Evolutionary conservation across 2,797 vertebrate species (phyloP).

Genomic region (Microtus obscurus): DNA sequence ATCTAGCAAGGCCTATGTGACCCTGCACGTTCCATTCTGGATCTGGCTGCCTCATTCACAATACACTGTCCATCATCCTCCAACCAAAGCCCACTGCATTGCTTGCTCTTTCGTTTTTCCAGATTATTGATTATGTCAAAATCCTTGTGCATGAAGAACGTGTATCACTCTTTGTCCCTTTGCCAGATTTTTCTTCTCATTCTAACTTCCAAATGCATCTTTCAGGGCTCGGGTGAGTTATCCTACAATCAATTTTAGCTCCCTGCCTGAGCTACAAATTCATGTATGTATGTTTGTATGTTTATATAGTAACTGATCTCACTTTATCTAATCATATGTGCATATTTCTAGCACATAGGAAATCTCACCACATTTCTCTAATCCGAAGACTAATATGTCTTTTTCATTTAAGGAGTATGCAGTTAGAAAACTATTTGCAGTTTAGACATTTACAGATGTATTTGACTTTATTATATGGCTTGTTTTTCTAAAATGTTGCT

Average conservation of each 20-base stretch:
- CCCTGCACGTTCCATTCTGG: not conserved
- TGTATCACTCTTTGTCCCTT: not conserved
- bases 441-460: not conserved
- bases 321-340: not conserved
- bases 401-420: not conserved
- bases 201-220: not conserved
- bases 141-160: not conserved
- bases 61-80: not conserved
- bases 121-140: not conserved
- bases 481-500: not conserved
- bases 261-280: not conserved
- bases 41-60: not conserved
- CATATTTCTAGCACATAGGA: no score
- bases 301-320: not conserved
- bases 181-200: not conserved
- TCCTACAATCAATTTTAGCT: no score
- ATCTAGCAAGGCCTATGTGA: not conserved
- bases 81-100: not conserved
- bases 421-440: slow-evolving; percentile 13
- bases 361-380: not conserved
- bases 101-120: not conserved
- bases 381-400: not conserved
- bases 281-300: fast-evolving
- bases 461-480: not conserved
- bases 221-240: not conserved